Evolutionary conservation across 2,888 invertebrate species (phyloP), one percentile per base, ranked within the genome.

Genomic region (Lasioglossum vierecki): DNA sequence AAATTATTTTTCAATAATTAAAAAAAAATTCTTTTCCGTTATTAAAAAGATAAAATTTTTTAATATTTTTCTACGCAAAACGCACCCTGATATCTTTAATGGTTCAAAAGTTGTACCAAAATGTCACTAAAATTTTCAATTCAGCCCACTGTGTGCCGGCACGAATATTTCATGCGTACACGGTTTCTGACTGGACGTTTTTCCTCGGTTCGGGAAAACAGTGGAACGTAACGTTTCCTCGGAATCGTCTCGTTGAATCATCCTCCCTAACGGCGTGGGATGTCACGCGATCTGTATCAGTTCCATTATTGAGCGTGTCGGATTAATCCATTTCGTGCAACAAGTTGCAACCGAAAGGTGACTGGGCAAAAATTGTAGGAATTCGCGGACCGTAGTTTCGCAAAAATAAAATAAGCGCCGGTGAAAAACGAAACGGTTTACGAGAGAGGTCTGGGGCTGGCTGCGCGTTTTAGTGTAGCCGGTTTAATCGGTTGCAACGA

Each of bases 401-500:
- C 30, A 46, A 57, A 39, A 1, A 35, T 41, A 44, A 63, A 78
- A 73, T 60, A 30, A 30, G 63, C 44, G 13, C 11, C 66, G 66
- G n/a, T 30, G 35, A 30, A 66, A 9, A n/a, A 71, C 2, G 18
- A 4, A 9, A 26, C 57, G 9, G 26, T 26, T 11, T 26, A 13
- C 60, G 60, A 13, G 9, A 4, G 9, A 0, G n/a, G 11, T 26
- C 26, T 53, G 53, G 15, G 26, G 15, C 60, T 63, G 2, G 71
- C n/a, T n/a, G 8, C 22, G 60, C 73, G n/a, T 44, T 74, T 44
- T 6, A 46, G 30, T 44, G 15, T 76, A 74, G 77, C 79, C 63
- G 76, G 30, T 78, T 39, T 76, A 82, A 82, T 85, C 80, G 80
- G 46, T 79, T 39, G 68, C 71, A 82, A 83, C 72, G 76, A 87